These are phyloP conservation scores for Clunio marinus DNA, from an alignment of 2,888 invertebrate genomes.

Conservation along the genomic window DNA sequence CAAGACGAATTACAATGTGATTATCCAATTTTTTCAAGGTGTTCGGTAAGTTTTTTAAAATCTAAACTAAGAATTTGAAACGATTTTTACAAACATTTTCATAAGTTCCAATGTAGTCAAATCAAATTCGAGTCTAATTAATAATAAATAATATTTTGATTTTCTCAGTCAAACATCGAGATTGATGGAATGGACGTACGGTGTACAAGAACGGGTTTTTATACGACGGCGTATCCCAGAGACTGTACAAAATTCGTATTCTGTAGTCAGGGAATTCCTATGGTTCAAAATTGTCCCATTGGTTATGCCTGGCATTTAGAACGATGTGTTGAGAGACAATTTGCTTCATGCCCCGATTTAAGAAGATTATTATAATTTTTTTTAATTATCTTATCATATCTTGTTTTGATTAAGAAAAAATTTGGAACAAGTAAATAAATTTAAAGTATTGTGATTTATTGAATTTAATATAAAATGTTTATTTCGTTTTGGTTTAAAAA, in stretches of 20 bases:
- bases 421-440: not conserved
- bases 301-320: constrained; percentile 22
- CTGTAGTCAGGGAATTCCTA: constrained; percentile 25
- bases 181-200: not conserved
- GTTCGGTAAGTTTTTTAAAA: constrained; percentile 8
- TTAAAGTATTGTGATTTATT: too few species aligned
- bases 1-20: constrained; percentile 16
- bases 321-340: not conserved
- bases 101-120: too few species aligned
- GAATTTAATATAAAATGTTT: too few species aligned
- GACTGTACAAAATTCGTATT: constrained; percentile 29
- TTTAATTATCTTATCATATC: too few species aligned
- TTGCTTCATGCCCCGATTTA: not conserved
- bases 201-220: constrained; percentile 21
- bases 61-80: not conserved
- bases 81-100: too few species aligned
- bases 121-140: too few species aligned
- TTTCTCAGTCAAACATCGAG: too few species aligned
- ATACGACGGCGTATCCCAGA: constrained; percentile 16
- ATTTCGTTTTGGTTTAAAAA: too few species aligned
- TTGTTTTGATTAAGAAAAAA: not conserved
- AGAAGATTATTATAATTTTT: too few species aligned
- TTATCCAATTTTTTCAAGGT: constrained; percentile 30
- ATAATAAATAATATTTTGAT: too few species aligned
- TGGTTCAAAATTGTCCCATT: constrained; percentile 25